phyloP scores from a whole-genome alignment of 2,797 vertebrate species.

The Rhabdophis nuchalis region DNA sequence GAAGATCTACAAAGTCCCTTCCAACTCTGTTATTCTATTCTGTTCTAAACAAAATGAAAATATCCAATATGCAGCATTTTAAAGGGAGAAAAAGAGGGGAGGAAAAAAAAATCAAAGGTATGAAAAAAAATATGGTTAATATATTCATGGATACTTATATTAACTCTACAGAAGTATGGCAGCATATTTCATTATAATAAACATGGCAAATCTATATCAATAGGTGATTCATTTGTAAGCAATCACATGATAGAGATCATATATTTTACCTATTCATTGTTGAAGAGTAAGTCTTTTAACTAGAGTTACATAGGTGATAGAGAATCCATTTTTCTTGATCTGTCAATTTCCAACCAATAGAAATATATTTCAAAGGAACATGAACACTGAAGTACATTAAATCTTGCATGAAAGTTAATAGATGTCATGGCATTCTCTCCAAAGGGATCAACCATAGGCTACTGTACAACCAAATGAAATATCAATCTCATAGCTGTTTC shows the following conservation, averaged over 20 bases:
- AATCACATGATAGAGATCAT: neutral
- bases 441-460: neutral
- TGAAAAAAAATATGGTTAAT: neutral
- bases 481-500: neutral
- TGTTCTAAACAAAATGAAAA: neutral
- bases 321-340: neutral
- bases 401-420: neutral
- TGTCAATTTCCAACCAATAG: neutral
- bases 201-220: neutral
- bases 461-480: neutral
- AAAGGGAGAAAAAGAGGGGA: neutral
- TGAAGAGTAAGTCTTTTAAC: neutral
- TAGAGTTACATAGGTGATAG: neutral
- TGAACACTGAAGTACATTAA: neutral
- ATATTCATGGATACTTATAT: neutral
- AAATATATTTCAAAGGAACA: neutral
- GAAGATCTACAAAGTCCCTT: too few relatives aligned
- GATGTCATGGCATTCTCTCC: neutral
- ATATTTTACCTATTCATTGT: neutral
- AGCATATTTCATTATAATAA: neutral
- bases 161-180: neutral
- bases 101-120: neutral
- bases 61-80: neutral
- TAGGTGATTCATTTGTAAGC: neutral
- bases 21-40: too few relatives aligned